phyloP scores from a whole-genome alignment of 2,888 invertebrate genomes.

The Machimus rusticus region DNA sequence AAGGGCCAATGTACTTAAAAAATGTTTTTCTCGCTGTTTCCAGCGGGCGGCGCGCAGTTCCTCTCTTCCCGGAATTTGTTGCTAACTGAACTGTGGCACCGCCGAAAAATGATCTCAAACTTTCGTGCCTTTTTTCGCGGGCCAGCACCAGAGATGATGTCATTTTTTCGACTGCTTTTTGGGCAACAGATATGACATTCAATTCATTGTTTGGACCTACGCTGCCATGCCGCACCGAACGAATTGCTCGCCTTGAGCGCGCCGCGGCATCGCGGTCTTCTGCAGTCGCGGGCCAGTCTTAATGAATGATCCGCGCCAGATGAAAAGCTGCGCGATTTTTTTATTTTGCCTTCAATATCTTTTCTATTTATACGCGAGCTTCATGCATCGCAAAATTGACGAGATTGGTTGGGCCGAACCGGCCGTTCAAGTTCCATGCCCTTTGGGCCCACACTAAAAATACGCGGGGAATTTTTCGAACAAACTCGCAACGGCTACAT shows the following conservation, averaged over 20 bases:
- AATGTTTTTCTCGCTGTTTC: neutral
- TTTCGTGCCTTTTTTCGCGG: slow-evolving; percentile 4
- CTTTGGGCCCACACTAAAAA: neutral
- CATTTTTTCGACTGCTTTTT: slow-evolving; percentile 30
- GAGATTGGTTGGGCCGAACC: neutral
- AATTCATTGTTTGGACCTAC: slow-evolving; percentile 23
- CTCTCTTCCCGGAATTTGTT: slow-evolving; percentile 1
- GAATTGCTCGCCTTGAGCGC: neutral
- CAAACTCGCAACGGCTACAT: neutral
- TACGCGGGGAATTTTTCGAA: neutral
- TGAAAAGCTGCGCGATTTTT: neutral
- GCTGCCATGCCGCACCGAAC: neutral
- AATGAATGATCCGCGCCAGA: neutral
- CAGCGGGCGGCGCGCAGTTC: neutral
- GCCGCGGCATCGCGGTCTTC: neutral
- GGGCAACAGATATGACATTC: slow-evolving; percentile 27
- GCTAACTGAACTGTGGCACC: slow-evolving; percentile 1
- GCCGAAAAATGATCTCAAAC: slow-evolving; percentile 28
- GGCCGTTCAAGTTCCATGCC: neutral
- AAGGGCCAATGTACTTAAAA: slow-evolving; percentile 29
- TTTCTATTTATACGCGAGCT: neutral
- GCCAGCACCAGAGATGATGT: slow-evolving; percentile 4
- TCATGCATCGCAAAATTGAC: neutral
- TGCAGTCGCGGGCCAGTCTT: neutral
- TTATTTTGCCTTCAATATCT: neutral